Percentiles rank a stretch among this genome's conserved stretches.
phyloP scores from a whole-genome alignment of 1,140 invertebrate genomes.

The Diabrotica virgifera region DNA sequence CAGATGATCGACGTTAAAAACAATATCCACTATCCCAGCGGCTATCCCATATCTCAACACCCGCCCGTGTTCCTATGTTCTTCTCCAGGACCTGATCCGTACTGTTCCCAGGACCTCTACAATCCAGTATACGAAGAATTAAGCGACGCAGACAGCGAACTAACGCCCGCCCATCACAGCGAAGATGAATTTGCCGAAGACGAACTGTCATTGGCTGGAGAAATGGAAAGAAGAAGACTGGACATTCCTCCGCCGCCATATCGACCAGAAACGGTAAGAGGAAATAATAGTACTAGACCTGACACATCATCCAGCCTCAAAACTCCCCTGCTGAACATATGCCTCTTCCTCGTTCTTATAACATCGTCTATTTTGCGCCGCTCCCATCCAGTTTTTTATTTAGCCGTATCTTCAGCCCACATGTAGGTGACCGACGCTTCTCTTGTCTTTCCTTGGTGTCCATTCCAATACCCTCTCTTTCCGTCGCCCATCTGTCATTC shows the following conservation, averaged over 20 bases:
- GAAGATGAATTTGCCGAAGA: constrained; percentile 70
- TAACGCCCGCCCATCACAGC: constrained; percentile 54
- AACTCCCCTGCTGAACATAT: no score
- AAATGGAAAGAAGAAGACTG: constrained; percentile 48
- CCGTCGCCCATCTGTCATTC: no score
- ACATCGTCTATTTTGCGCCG: no score
- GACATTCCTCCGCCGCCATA: constrained; percentile 51
- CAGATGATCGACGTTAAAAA: constrained; percentile 68
- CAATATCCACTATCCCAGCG: constrained; percentile 55
- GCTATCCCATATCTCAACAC: constrained; percentile 55
- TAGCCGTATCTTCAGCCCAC: no score
- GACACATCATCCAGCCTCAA: no score
- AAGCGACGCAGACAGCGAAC: constrained; percentile 62
- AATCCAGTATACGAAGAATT: constrained; percentile 71
- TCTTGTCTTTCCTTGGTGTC: no score
- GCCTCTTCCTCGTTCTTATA: no score
- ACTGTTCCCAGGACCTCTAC: constrained; percentile 64
- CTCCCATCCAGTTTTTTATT: no score
- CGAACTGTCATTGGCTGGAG: constrained; percentile 59
- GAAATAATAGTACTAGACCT: not conserved
- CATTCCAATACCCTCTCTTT: no score
- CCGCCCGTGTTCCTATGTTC: constrained; percentile 64
- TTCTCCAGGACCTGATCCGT: constrained; percentile 65
- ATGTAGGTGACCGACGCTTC: no score
- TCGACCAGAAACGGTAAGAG: constrained; percentile 30